Evolutionary conservation across 2,888 invertebrate species (phyloP).

Genomic region (Clanis bilineata): DNA sequence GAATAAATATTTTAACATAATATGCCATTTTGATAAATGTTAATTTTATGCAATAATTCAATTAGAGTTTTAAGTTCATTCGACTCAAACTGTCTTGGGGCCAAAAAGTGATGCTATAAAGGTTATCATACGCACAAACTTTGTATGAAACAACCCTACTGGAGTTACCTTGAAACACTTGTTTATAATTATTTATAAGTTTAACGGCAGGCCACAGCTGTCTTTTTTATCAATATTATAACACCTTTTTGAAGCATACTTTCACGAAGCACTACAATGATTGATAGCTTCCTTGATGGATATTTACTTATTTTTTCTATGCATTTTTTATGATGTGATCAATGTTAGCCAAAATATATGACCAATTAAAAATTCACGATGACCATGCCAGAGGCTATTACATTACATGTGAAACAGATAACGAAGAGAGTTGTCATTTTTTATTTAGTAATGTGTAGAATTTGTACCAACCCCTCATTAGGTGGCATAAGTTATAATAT

Average conservation of each 20-base stretch:
- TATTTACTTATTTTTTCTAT: background rate
- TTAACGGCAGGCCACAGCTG: slow-evolving; percentile 14
- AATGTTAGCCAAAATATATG: too few relatives aligned
- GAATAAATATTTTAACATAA: background rate
- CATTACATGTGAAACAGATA: too few relatives aligned
- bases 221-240: slow-evolving; percentile 1
- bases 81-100: background rate
- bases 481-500: too few relatives aligned
- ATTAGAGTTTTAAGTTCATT: background rate
- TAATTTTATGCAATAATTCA: background rate
- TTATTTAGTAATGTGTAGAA: too few relatives aligned
- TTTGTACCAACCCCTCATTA: too few relatives aligned
- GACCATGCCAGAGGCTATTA: too few relatives aligned
- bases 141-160: background rate
- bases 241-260: background rate
- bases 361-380: too few relatives aligned
- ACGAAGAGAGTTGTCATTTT: too few relatives aligned
- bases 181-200: slow-evolving; percentile 17
- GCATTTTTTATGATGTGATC: background rate
- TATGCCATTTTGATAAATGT: background rate
- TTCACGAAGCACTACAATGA: background rate
- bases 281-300: background rate
- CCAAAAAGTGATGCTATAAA: background rate
- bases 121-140: background rate
- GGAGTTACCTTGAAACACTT: slow-evolving; percentile 10